Base-by-base conservation (phyloP, 2,888 invertebrate genomes). In the Archips xylosteana region DNA sequence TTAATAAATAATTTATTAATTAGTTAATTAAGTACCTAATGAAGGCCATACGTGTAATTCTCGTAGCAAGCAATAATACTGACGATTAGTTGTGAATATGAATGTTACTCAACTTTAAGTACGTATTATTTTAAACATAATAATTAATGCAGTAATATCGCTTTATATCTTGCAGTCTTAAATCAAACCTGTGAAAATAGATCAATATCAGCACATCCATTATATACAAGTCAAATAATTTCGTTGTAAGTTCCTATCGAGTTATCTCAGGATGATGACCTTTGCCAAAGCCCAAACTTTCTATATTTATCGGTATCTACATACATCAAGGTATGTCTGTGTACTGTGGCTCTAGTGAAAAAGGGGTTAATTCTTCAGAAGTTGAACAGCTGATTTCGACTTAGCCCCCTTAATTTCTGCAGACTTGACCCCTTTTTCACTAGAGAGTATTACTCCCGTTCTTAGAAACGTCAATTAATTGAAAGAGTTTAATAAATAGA, bases 31-130 rank as follows among this genome's bases (percentile, higher is more conserved):
- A 73, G 77, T 77, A 45, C 45, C 45, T 45, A 77, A 76, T 79
- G 76, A 61, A 68, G 71, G 67, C 5, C 15, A 75, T 80, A 80
- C 87, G 86, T 86, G 82, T 57, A 75, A 83, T 84, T 87, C 85
- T 84, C 83, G 57, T 73, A 75, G 65, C 74, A 83, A 87, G 87
- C 88, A 87, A 88, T 87, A 87, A 70, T 60, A 67, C 42, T 70
- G 59, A 70, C 64, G 57, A 76, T 75, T 86, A 83, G 81, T 73
- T 83, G 81, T 84, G 80, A 79, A 81, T 80, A 81, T 77, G 64
- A 47, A 59, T 73, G 73, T 73, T 67, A 72, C 51, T 70, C 62
- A 73, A 71, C 78, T 70, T 70, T 78, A 74, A 76, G 75, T 75
- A 13, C 79, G 76, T 80, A 68, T 79, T 78, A 51, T 81, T 82